Evolutionary conservation across 2,888 invertebrate genomes (phyloP), one percentile per base, ranked within the genome.

Genomic region (Pseudococcus viburni): DNA sequence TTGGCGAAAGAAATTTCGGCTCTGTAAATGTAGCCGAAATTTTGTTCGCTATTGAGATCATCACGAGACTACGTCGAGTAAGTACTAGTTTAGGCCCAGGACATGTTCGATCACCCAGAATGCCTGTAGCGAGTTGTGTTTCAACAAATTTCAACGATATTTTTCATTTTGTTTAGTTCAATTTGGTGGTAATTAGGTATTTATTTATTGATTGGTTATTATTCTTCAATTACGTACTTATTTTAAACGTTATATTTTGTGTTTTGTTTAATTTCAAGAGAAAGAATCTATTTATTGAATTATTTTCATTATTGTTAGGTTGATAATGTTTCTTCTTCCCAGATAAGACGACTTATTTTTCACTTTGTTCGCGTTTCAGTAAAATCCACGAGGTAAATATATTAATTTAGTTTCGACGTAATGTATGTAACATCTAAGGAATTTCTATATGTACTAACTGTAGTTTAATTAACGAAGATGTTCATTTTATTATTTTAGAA

Each of bases 301-400:
- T 15, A 39, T 83, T 83, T 83, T 83, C 46, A 46, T 83, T 83
- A 83, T 83, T 83, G 80, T 83, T 83, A 83, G 80, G 80, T 83
- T 83, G 80, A 83, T 83, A 83, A 83, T 83, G 80, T 83, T 83
- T 83, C 80, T 83, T 22, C 46, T 83, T 42, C 80, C 80, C 80
- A 83, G 80, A 83, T 83, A 83, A 19, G 46, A 46, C 46, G 46
- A 83, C 17, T 42, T 83, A 83, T 46, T 83, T 83, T 46, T 42
- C 80, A 19, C 39, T 46, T 83, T 19, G 42, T 46, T 19, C 80
- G 46, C 19, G 46, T 83, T 83, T 46, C 46, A 83, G 46, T 83
- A 46, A 83, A 46, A 83, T 83, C 80, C 22, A 83, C 80, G 22
- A 83, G 46, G 80, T 83, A 83, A 83, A 46, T 83, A 46, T 83